A percentile compares a stretch with the other conserved stretches of the same genome.
Conservation (phyloP, 2,113 vertebrate genomes). For the Chlorocebus sabaeus region DNA sequence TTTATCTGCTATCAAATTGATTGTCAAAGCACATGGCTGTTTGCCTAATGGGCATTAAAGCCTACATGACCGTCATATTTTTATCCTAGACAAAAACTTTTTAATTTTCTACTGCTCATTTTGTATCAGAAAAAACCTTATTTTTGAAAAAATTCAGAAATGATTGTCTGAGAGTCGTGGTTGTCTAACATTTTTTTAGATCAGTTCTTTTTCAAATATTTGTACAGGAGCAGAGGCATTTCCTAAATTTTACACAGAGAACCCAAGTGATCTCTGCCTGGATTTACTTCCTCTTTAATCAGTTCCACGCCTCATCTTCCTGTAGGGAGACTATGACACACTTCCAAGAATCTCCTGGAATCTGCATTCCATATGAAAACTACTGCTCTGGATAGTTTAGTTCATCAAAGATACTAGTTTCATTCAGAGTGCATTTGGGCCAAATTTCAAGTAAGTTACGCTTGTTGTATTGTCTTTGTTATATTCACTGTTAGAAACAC, state of each 20-base stretch:
- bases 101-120: not conserved
- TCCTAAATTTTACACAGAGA: not conserved
- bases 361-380: not conserved
- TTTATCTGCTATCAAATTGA: not conserved
- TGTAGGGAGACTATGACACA: not conserved
- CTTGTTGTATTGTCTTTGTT: not conserved
- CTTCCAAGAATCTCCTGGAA: not conserved
- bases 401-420: not conserved
- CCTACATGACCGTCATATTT: not conserved
- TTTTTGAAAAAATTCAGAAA: not conserved
- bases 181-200: not conserved
- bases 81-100: not conserved
- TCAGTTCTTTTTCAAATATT: not conserved
- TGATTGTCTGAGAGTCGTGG: not conserved
- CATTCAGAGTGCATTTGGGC: not conserved
- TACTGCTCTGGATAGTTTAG: not conserved
- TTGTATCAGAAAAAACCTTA: not conserved
- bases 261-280: not conserved
- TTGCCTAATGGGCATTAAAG: not conserved
- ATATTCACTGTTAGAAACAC: not conserved
- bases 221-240: not conserved
- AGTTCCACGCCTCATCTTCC: not conserved
- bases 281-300: not conserved
- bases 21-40: not conserved
- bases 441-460: not conserved